phyloP scores from a whole-genome alignment of 2,888 invertebrate genomes.

The Halictus quadricinctus region DNA sequence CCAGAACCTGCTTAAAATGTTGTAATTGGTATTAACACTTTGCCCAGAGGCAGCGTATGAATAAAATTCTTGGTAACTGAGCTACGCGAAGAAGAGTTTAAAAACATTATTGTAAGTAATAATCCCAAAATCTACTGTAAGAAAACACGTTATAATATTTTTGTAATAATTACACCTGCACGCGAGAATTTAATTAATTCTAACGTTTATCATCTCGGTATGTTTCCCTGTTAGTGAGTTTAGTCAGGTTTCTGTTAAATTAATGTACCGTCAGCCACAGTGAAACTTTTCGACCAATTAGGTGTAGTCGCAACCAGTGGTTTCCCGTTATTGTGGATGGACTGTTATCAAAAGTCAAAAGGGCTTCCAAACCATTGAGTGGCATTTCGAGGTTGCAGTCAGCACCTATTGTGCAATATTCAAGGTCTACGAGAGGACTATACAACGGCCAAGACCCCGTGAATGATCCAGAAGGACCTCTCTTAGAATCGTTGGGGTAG shows the following conservation, averaged over 20 bases:
- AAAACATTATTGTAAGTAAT: not conserved
- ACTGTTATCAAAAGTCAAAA: not conserved
- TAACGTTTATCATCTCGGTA: not conserved
- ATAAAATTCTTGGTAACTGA: not conserved
- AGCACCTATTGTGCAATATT: not conserved
- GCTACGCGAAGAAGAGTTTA: not conserved
- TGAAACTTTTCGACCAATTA: not conserved
- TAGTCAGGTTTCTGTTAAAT: not conserved
- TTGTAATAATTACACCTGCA: not conserved
- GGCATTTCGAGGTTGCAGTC: not conserved
- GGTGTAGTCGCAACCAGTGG: not conserved
- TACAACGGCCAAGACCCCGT: not conserved
- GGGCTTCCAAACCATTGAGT: not conserved
- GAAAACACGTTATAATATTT: not conserved
- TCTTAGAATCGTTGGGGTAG: not conserved
- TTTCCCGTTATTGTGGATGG: not conserved
- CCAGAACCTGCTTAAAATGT: not conserved
- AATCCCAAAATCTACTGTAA: not conserved
- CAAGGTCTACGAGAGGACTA: not conserved
- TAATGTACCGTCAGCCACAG: not conserved
- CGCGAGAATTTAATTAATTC: not conserved
- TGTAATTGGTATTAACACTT: not conserved
- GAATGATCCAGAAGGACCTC: not conserved
- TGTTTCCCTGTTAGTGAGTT: not conserved
- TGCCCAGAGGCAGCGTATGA: not conserved